phyloP scores from a whole-genome alignment of 1,140 invertebrate species.

The Drosophila ironensis region DNA sequence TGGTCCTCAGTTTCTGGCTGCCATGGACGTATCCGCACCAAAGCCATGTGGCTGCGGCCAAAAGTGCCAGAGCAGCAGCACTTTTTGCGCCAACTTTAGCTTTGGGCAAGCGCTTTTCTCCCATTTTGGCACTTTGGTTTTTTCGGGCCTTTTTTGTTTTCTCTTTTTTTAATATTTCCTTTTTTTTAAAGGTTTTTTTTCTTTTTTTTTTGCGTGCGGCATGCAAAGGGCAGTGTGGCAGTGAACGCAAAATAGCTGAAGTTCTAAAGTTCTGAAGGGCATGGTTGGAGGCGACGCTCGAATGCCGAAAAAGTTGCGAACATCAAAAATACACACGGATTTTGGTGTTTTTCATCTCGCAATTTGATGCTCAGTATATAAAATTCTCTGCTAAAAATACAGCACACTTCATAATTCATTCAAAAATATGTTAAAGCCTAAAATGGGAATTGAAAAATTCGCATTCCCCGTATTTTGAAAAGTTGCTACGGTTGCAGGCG shows the following conservation, averaged over 20 bases:
- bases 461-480: no score
- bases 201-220: constrained; percentile 30
- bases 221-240: constrained; percentile 29
- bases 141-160: background rate
- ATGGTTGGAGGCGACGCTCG: constrained; percentile 1
- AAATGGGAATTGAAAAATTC: no score
- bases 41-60: background rate
- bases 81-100: background rate
- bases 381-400: no score
- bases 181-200: background rate
- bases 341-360: no score
- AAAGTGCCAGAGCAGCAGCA: background rate
- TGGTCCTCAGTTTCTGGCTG: constrained; percentile 3
- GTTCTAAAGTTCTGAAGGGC: constrained; percentile 15
- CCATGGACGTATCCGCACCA: background rate
- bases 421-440: background rate
- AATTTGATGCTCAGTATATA: no score
- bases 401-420: no score
- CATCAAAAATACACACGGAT: background rate
- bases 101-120: background rate
- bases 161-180: background rate
- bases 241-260: constrained; percentile 27
- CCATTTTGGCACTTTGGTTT: background rate
- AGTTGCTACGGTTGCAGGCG: no score
- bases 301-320: constrained; percentile 13